Evolutionary conservation across 2,113 vertebrate species (phyloP).

Genomic region (Trematomus loennbergii): DNA sequence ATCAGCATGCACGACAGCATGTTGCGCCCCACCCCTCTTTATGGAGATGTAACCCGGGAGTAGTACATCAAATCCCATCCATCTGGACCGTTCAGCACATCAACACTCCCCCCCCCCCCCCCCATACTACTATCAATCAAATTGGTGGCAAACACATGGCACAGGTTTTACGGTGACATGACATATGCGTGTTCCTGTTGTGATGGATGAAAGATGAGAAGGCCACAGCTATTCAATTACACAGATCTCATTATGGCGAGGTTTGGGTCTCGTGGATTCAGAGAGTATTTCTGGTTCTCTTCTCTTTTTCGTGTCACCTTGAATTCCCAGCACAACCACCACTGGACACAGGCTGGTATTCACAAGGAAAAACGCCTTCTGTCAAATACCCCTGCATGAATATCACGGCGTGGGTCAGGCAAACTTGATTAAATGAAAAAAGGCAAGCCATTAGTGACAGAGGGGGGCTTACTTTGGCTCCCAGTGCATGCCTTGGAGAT

Average conservation of each 20-base stretch:
- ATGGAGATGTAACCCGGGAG: conserved; percentile 52
- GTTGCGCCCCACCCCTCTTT: conserved; percentile 47
- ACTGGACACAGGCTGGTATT: conserved; percentile 19
- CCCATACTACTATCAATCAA: conserved; percentile 48
- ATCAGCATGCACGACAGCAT: conserved; percentile 51
- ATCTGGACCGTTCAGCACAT: conserved; percentile 62
- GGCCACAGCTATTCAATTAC: conserved; percentile 50
- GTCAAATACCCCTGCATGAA: conserved; percentile 41
- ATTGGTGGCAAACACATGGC: conserved; percentile 18
- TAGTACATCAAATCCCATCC: conserved; percentile 70
- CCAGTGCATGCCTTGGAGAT: conserved; percentile 60
- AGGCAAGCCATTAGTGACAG: conserved; percentile 54
- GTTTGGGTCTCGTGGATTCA: conserved; percentile 21
- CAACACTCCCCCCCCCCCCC: conserved; percentile 18
- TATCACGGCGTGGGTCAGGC: conserved; percentile 47
- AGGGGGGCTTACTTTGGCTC: conserved; percentile 42
- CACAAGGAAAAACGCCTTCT: conserved; percentile 13
- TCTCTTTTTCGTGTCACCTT: conserved; percentile 47
- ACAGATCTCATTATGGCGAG: conserved; percentile 43
- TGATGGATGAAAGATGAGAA: conserved; percentile 50
- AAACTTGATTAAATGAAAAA: conserved; percentile 63
- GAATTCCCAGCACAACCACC: conserved; percentile 20
- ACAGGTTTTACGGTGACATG: conserved; percentile 43
- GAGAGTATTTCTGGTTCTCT: conserved; percentile 13
- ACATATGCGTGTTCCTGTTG: conserved; percentile 32